Evolutionary conservation across 2,113 vertebrate species (phyloP), one percentile per base, ranked within the genome.

Genomic region (Scartelaos histophorus): DNA sequence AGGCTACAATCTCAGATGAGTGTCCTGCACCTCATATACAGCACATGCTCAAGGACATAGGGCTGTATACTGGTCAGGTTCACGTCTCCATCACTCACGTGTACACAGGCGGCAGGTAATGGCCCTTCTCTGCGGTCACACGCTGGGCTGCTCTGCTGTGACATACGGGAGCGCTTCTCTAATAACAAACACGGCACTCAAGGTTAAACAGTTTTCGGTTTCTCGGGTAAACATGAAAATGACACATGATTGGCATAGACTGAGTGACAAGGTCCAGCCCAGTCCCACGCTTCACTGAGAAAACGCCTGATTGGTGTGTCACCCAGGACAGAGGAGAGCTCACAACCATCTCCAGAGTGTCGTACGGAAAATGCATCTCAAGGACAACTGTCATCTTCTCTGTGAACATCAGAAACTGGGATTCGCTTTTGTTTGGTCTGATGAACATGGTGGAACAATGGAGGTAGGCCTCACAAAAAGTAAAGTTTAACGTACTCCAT

Each of bases 181-280:
- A 67, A 74, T 64, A 46, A 76, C 68, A 70, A 54, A 58, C 58
- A 9, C 51, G 51, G 12, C 16, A 69, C 61, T 83, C 74, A 89
- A 89, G 82, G 82, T 89, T 78, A 83, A 89, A 76, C 15, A 72
- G 72, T 60, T 79, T 84, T 71, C 70, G 10, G 53, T 62, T 62
- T 76, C 17, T 38, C 51, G 70, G 24, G 64, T 76, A 84, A 83
- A 82, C 74, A 80, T 72, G 67, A 76, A 74, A 71, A 87, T 67
- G 17, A 60, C 45, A 22, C 11, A 68, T 68, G 57, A 81, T 66
- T 62, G 22, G 61, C 4, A 1, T n/a, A 47, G 6, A 24, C 70
- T 0, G 54, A 38, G 35, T 10, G 35, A 17, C 9, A 7, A 17
- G 66, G 67, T 71, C 67, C 34, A 17, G 35, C 16, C 49, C 35